phyloP scores from a whole-genome alignment of 2,888 invertebrate genomes.

The Hyposoter dolosus region DNA sequence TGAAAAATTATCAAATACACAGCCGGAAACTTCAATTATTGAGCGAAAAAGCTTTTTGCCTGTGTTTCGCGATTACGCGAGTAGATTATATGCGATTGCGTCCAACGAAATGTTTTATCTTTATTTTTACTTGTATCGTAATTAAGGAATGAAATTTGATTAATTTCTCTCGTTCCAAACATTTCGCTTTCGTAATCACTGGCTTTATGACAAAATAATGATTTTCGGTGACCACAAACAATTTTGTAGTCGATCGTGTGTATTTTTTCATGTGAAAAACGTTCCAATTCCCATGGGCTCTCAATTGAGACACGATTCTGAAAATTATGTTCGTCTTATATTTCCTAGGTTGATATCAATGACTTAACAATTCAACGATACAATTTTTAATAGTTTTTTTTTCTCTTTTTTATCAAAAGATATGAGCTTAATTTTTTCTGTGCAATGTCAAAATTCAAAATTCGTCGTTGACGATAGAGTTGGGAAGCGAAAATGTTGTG shows the following conservation, averaged over 20 bases:
- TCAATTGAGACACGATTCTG: not conserved
- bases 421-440: not conserved
- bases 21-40: not conserved
- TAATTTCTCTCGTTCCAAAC: not conserved
- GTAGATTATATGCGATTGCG: not conserved
- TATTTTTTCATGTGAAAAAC: not conserved
- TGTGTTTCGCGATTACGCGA: not conserved
- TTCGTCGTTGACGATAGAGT: too few species aligned
- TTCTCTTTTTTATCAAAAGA: not conserved
- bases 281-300: not conserved
- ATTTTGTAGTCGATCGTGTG: not conserved
- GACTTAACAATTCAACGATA: not conserved
- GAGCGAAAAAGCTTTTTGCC: not conserved
- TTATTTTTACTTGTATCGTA: not conserved
- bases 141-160: not conserved
- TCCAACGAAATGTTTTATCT: not conserved
- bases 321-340: not conserved
- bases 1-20: not conserved
- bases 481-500: not conserved
- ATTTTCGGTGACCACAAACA: not conserved
- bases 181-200: not conserved
- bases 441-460: not conserved
- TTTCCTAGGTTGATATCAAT: not conserved
- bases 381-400: not conserved
- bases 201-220: not conserved